A percentile compares a stretch with the other conserved stretches of the same genome.
Conservation (phyloP, 2,888 invertebrate species). For the Polymixis lichenea region DNA sequence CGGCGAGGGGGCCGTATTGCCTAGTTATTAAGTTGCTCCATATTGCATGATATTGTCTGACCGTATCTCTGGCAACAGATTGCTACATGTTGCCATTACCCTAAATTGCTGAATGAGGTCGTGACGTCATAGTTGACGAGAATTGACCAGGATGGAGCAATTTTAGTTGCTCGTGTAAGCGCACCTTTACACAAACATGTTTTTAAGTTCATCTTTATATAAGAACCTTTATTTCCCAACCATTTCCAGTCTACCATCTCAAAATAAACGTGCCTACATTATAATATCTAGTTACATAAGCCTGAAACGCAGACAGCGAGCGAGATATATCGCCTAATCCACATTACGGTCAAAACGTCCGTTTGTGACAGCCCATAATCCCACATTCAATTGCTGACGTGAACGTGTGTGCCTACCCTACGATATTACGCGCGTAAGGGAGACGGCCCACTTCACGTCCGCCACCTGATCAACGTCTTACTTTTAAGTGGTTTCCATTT, state of each 20-base stretch:
- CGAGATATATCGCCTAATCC: conserved; percentile 70
- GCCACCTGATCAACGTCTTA: conserved; percentile 34
- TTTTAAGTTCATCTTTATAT: not conserved
- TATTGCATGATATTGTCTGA: too few species aligned
- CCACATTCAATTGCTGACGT: conserved; percentile 64
- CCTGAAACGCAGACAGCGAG: conserved; percentile 43
- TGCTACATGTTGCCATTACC: too few species aligned
- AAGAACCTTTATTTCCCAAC: not conserved
- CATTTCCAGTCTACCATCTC: not conserved
- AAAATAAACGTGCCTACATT: conserved; percentile 44
- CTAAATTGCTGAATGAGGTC: too few species aligned
- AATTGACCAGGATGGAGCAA: too few species aligned
- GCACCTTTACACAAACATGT: too few species aligned
- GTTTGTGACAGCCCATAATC: conserved; percentile 77
- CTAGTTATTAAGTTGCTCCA: too few species aligned
- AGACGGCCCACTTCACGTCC: conserved; percentile 26
- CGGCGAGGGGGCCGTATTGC: too few species aligned
- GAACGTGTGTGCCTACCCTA: conserved; percentile 49
- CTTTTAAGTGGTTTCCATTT: conserved; percentile 40
- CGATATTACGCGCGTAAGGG: conserved; percentile 40
- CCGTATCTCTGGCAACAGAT: too few species aligned
- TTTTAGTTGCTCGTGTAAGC: too few species aligned
- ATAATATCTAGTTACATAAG: conserved; percentile 55
- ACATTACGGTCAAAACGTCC: conserved; percentile 72
- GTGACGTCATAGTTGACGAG: too few species aligned